Conservation (phyloP, 2,113 vertebrate species). For the Gila orcuttii region DNA sequence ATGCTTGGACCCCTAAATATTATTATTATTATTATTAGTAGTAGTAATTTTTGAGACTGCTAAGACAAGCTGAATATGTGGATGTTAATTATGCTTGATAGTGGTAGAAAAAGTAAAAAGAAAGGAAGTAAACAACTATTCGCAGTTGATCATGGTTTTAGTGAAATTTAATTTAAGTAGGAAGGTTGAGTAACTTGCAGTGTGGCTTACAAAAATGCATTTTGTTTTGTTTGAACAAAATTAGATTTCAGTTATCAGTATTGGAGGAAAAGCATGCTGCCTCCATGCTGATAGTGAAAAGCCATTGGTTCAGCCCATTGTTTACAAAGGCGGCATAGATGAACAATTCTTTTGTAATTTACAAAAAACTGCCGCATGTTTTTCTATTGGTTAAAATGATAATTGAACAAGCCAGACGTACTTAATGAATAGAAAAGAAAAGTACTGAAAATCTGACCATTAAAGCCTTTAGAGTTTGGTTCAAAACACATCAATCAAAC, state of each 20-base stretch:
- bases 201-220: neutral
- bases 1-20: neutral
- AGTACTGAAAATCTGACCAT: neutral
- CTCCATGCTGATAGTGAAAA: constrained; percentile 7
- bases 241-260: constrained; percentile 11
- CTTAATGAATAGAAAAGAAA: constrained; percentile 3
- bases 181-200: neutral
- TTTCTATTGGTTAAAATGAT: constrained; percentile 18
- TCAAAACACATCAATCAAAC: constrained; percentile 19
- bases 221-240: constrained; percentile 27
- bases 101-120: neutral
- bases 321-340: neutral
- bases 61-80: neutral
- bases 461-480: neutral
- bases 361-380: neutral
- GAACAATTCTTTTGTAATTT: constrained; percentile 16
- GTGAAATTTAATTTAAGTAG: neutral
- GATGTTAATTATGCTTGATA: constrained; percentile 8
- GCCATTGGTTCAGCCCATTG: constrained; percentile 3
- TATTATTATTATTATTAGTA: neutral
- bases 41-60: neutral
- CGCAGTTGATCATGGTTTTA: neutral
- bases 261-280: neutral
- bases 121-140: constrained; percentile 11
- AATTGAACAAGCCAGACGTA: neutral